phyloP scores from a whole-genome alignment of 30 jellyfish, hydroid and myxozoan species.

The Rhopilema esculentum region DNA sequence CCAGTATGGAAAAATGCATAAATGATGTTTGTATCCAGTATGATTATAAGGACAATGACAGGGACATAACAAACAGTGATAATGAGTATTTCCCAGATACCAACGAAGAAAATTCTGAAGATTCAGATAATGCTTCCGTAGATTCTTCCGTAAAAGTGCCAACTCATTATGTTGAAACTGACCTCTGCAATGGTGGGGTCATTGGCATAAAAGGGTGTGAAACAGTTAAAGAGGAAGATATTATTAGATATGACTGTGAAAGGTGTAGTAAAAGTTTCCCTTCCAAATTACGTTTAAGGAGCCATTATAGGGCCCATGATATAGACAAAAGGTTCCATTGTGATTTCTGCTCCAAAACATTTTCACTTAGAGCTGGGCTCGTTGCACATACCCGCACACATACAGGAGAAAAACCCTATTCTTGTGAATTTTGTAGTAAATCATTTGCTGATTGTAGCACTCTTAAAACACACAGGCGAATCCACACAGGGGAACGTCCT shows the following conservation, averaged over 20 bases:
- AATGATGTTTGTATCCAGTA: not conserved
- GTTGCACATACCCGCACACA: conserved; percentile 12
- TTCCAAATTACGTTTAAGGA: not conserved
- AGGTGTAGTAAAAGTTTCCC: conserved; percentile 1
- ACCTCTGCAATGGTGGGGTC: no score
- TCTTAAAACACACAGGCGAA: conserved; percentile 2
- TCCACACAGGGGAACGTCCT: conserved; percentile 49
- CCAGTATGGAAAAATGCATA: not conserved
- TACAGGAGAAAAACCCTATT: conserved; percentile 34
- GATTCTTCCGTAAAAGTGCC: no score
- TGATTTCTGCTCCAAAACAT: conserved; percentile 6
- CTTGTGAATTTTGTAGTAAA: conserved; percentile 10
- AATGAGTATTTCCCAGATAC: not conserved
- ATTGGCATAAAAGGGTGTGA: not conserved
- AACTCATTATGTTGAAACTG: no score
- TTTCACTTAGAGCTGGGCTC: not conserved
- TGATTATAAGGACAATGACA: not conserved
- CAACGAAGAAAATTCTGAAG: not conserved
- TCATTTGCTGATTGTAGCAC: conserved; percentile 32
- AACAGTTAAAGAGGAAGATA: not conserved
- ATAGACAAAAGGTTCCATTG: conserved; percentile 21
- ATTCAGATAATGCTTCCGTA: not conserved
- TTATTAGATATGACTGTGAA: not conserved
- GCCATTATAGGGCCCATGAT: conserved; percentile 1
- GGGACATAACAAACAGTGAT: not conserved